These are phyloP conservation scores for Heloderma charlesbogerti DNA, from an alignment of 2,113 vertebrate species.

Conservation along the genomic window DNA sequence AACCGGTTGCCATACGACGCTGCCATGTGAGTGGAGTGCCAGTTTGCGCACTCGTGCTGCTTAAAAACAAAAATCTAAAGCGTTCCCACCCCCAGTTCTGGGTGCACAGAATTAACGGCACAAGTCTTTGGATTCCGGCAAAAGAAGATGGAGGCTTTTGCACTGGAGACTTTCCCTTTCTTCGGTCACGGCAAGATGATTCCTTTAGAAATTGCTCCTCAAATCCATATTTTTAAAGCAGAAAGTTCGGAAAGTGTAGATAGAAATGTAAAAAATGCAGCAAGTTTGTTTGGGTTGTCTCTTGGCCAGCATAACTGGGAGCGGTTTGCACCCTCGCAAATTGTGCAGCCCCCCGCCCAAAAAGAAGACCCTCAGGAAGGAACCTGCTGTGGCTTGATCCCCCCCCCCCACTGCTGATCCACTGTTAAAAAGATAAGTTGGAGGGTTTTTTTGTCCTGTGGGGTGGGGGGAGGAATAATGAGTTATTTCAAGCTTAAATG, in stretches of 20 bases:
- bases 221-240: not conserved
- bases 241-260: not conserved
- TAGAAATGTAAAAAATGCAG: no score
- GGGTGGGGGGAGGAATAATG: slow-evolving; percentile 55
- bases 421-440: slow-evolving; percentile 49
- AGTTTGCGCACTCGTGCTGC: no score
- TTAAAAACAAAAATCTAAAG: no score
- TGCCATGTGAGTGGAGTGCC: no score
- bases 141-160: not conserved
- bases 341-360: not conserved
- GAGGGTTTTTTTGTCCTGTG: slow-evolving; percentile 8
- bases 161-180: not conserved
- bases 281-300: not conserved
- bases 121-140: no score
- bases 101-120: no score
- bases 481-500: not conserved
- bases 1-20: no score
- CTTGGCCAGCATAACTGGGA: not conserved
- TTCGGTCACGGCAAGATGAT: not conserved
- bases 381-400: not conserved
- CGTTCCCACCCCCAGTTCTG: no score
- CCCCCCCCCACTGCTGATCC: not conserved
- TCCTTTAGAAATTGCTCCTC: not conserved
- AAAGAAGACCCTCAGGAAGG: not conserved
- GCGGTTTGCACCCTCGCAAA: not conserved